Conservation (phyloP, 2,888 invertebrate species). For the Adelognathus sp. region DNA sequence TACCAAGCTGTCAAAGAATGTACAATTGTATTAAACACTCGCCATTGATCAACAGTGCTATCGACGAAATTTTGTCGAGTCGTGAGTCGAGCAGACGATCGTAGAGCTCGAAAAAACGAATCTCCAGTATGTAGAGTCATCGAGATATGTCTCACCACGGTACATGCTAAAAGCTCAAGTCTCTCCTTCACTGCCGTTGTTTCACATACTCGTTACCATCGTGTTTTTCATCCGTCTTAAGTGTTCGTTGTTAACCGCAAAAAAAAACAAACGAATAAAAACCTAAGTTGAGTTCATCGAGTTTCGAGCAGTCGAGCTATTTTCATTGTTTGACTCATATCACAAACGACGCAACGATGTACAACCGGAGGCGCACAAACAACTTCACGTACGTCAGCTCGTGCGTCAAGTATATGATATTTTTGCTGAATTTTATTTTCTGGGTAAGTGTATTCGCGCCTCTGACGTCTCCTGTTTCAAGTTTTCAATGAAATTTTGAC, state of each 20-base stretch:
- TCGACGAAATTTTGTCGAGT: not conserved
- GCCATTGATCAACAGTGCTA: not conserved
- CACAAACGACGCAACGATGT: conserved; percentile 64
- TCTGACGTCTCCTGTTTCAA: not conserved
- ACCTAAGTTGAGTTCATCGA: not conserved
- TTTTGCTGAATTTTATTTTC: conserved; percentile 93
- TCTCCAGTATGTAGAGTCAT: conserved; percentile 48
- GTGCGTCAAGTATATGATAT: conserved; percentile 94
- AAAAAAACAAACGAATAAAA: conserved; percentile 7
- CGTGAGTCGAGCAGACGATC: not conserved
- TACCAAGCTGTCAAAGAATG: conserved; percentile 68
- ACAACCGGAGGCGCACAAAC: conserved; percentile 85
- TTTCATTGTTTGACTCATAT: not conserved
- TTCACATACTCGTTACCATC: conserved; percentile 20
- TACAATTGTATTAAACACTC: conserved; percentile 40
- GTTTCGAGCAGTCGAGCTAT: not conserved
- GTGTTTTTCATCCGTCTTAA: not conserved
- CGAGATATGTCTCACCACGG: conserved; percentile 7
- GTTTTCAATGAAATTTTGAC: too few species aligned
- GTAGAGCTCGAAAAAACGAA: not conserved
- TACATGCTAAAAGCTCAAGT: not conserved
- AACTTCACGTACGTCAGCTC: conserved; percentile 92
- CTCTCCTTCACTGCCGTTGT: not conserved
- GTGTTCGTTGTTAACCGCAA: conserved; percentile 16
- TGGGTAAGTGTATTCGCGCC: conserved; percentile 89